Evolutionary conservation across 2,888 invertebrate species (phyloP), one percentile per base, ranked within the genome.

Genomic region (Macroteleia sp.): DNA sequence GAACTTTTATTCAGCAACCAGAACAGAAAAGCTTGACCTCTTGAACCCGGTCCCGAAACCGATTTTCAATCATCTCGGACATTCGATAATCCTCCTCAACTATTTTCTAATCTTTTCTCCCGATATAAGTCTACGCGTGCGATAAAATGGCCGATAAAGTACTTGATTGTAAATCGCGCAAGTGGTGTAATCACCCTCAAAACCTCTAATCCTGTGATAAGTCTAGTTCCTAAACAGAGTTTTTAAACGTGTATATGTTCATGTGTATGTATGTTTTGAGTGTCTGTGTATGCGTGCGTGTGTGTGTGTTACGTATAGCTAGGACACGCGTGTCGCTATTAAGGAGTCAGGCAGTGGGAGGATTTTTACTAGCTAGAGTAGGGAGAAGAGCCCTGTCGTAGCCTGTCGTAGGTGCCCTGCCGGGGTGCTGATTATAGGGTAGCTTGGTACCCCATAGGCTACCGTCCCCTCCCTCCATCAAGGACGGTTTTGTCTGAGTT

Each of bases 131-230:
- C n/a, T n/a, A n/a, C n/a, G n/a, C 54, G 32, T 41, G 42, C 64
- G 30, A 76, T 69, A 50, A 64, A 69, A 69, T 42, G 61, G 66
- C 56, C 59, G 71, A 61, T 50, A 61, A 71, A 71, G 70, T 42
- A 41, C 46, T 56, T 48, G 59, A 69, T 75, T 66, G 69, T 71
- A 69, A 85, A 81, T 80, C 83, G 81, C 78, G 70, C 79, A 84
- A 85, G 83, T 83, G 80, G 85, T 86, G 86, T 86, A 89, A 90
- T 88, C 86, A 83, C 85, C 85, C 87, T 82, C 87, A 86, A 89
- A 90, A 90, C 89, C 88, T 88, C 89, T 89, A 90, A 90, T 90
- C 88, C 88, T 71, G 84, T 86, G 87, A 89, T 86, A 84, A 85
- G 87, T 44, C 86, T 83, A 78, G 78, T 81, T 84, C 80, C 76